A percentile compares a stretch with the other conserved stretches of the same genome.
Evolutionary conservation across 64 coral and sea anemone genomes (phyloP).

Genomic region (Platygyra sinensis): DNA sequence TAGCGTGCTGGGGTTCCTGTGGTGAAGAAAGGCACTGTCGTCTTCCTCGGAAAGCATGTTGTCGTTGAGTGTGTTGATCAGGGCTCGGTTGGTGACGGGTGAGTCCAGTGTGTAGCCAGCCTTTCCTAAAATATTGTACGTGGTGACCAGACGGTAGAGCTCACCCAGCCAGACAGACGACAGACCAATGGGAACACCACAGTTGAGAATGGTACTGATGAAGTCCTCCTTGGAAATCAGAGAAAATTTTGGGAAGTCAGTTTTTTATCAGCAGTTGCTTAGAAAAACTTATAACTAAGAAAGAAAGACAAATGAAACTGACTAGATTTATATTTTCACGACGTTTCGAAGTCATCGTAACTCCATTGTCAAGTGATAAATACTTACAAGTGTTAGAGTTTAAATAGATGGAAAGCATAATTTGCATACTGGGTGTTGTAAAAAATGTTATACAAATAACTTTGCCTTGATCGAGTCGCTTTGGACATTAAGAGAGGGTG

Average conservation of each 20-base stretch:
- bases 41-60: conserved; percentile 57
- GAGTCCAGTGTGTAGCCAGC: conserved; percentile 79
- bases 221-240: conserved; percentile 58
- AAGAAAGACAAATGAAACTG: too few relatives aligned
- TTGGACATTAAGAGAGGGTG: too few relatives aligned
- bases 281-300: too few relatives aligned
- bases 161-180: conserved; percentile 97
- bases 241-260: background rate
- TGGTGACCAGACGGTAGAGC: conserved; percentile 92
- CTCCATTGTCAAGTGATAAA: too few relatives aligned
- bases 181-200: conserved; percentile 78
- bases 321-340: too few relatives aligned
- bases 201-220: conserved; percentile 64
- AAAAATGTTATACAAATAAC: too few relatives aligned
- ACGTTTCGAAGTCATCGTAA: too few relatives aligned
- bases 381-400: too few relatives aligned
- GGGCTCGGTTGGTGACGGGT: conserved; percentile 69
- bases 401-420: too few relatives aligned
- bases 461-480: too few relatives aligned
- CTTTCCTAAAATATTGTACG: conserved; percentile 93
- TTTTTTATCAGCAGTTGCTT: too few relatives aligned
- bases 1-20: conserved; percentile 71
- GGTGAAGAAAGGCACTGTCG: conserved; percentile 70
- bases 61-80: conserved; percentile 78
- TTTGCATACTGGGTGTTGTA: too few relatives aligned